Evolutionary conservation across 1,140 invertebrate species (phyloP).

Genomic region (Panagrolaimus sp.): DNA sequence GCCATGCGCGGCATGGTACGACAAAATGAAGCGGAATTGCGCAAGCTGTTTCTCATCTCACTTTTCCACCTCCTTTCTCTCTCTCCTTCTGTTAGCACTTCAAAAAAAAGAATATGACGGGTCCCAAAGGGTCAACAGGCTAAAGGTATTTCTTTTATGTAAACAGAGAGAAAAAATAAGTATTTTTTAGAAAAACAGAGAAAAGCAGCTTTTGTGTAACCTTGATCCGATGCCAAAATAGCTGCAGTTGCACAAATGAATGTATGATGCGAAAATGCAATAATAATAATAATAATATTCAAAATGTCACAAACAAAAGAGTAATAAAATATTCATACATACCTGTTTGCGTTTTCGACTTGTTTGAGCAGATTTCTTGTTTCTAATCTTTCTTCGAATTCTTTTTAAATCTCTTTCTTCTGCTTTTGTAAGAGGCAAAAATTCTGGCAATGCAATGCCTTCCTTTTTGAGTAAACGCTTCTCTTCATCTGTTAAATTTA

Average conservation of each 20-base stretch:
- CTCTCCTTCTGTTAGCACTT: neutral
- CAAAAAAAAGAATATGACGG: neutral
- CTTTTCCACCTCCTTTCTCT: neutral
- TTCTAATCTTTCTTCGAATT: conserved; percentile 96
- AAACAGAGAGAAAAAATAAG: neutral
- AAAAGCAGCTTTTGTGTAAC: neutral
- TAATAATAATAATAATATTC: too few relatives aligned
- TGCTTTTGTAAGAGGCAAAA: conserved; percentile 86
- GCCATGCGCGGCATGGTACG: conserved; percentile 3
- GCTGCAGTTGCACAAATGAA: too few relatives aligned
- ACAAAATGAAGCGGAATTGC: neutral
- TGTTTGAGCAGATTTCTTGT: conserved; percentile 66
- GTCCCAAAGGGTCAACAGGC: neutral
- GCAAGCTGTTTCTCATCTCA: neutral
- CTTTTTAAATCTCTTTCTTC: conserved; percentile 97
- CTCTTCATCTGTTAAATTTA: conserved; percentile 81
- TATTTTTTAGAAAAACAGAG: neutral
- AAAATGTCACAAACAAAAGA: neutral
- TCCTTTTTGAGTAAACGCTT: conserved; percentile 71
- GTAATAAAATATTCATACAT: neutral
- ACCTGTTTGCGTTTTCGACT: conserved; percentile 56
- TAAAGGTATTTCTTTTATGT: neutral
- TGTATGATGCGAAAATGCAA: too few relatives aligned
- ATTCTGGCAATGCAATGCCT: conserved; percentile 87
- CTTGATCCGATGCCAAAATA: neutral